Conservation (phyloP, 1,140 invertebrate genomes). For the Diorhabda sublineata region DNA sequence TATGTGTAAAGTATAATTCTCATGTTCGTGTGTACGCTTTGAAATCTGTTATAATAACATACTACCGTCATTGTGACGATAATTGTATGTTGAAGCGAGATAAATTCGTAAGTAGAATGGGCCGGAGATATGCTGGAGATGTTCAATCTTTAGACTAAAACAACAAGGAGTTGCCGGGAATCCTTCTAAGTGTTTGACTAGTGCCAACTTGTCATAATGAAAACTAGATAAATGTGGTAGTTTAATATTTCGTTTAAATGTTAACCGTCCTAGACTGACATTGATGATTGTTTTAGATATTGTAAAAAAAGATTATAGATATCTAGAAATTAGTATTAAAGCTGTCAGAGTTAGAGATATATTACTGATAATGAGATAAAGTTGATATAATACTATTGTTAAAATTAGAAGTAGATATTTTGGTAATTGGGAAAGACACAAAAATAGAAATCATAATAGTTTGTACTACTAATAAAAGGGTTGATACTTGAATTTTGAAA, state of each 20-base stretch:
- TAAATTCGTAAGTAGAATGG: conserved; percentile 39
- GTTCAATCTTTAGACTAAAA: conserved; percentile 13
- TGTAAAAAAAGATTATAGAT: background rate
- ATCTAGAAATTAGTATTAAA: no score
- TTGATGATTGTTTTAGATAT: background rate
- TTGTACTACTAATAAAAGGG: no score
- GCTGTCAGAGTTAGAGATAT: no score
- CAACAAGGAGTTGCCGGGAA: conserved; percentile 8
- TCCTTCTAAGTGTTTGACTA: conserved; percentile 6
- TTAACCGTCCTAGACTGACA: background rate
- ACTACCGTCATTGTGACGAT: conserved; percentile 36
- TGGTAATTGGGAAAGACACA: no score
- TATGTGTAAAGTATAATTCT: conserved; percentile 21
- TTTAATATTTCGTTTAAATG: background rate
- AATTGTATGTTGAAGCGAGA: conserved; percentile 39
- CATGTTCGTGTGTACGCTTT: conserved; percentile 34
- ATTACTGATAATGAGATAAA: no score
- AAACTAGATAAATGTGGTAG: background rate
- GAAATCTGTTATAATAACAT: conserved; percentile 37
- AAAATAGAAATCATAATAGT: no score
- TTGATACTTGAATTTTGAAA: no score
- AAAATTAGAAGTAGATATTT: no score
- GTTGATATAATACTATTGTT: no score
- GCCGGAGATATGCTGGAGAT: conserved; percentile 19
- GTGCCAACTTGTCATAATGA: conserved; percentile 18